Percentiles rank a stretch among this genome's conserved stretches.
Conservation (phyloP, 2,888 invertebrate genomes). For the Trichogramma dendrolimi region DNA sequence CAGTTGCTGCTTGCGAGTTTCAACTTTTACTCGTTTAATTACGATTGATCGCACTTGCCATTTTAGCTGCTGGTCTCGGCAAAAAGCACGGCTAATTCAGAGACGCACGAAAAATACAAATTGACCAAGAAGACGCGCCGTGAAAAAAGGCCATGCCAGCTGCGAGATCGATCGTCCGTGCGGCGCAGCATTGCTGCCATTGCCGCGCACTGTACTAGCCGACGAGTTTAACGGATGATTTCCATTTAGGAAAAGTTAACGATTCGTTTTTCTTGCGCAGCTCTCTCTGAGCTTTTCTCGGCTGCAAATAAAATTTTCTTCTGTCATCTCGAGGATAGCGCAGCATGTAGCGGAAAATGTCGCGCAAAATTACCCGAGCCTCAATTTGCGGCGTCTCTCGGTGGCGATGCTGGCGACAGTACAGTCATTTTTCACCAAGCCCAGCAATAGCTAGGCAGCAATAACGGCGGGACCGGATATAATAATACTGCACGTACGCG, state of each 20-base stretch:
- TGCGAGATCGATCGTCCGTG: neutral
- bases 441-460: no score
- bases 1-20: neutral
- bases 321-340: no score
- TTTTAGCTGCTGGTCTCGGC: no score
- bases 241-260: constrained; percentile 19
- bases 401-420: neutral
- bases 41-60: neutral
- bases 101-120: no score
- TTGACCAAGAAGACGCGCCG: no score
- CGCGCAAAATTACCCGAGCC: constrained; percentile 13
- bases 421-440: no score
- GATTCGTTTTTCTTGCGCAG: neutral
- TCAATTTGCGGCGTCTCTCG: constrained; percentile 13
- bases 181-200: neutral
- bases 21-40: constrained; percentile 12
- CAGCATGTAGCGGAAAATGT: constrained; percentile 2
- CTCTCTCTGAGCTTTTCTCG: neutral
- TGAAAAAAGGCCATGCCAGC: no score
- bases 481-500: no score
- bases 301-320: no score
- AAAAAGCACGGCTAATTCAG: no score
- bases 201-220: no score
- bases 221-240: neutral
- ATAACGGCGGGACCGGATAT: no score